phyloP scores from a whole-genome alignment of 2,797 vertebrate genomes.

The Graptemys geographica region DNA sequence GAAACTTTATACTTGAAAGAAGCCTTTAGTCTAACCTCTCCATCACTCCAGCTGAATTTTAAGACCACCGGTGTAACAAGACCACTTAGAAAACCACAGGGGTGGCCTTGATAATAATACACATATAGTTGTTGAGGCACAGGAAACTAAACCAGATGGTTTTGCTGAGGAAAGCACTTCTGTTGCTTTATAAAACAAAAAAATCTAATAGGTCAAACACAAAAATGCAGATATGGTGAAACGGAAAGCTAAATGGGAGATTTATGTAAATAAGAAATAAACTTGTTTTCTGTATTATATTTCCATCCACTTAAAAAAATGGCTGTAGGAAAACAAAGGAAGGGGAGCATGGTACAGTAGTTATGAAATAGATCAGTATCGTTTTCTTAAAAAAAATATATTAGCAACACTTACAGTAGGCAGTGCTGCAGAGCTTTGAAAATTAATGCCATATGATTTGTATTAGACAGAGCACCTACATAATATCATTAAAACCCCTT shows the following conservation, averaged over 20 bases:
- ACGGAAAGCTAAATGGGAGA: conserved; percentile 80
- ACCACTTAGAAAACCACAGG: conserved; percentile 80
- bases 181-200: conserved; percentile 78
- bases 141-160: conserved; percentile 93
- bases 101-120: conserved; percentile 88
- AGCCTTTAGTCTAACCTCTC: conserved; percentile 85
- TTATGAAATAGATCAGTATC: conserved; percentile 30
- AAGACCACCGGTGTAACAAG: conserved; percentile 90
- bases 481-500: conserved; percentile 36
- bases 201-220: conserved; percentile 84
- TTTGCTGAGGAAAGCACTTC: conserved; percentile 90
- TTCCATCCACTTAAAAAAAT: conserved; percentile 30
- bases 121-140: conserved; percentile 85
- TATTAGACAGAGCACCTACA: conserved; percentile 43
- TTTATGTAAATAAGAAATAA: conserved; percentile 76
- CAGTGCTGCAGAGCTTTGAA: conserved; percentile 35
- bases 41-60: conserved; percentile 86
- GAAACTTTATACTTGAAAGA: conserved; percentile 87
- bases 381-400: conserved; percentile 49
- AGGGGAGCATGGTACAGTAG: not conserved
- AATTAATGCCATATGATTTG: conserved; percentile 54
- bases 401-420: conserved; percentile 44
- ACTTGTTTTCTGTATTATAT: conserved; percentile 32
- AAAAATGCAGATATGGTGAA: conserved; percentile 79
- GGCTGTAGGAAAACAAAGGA: not conserved